Conservation (phyloP, 2,888 invertebrate genomes). For the Anorthoa munda region DNA sequence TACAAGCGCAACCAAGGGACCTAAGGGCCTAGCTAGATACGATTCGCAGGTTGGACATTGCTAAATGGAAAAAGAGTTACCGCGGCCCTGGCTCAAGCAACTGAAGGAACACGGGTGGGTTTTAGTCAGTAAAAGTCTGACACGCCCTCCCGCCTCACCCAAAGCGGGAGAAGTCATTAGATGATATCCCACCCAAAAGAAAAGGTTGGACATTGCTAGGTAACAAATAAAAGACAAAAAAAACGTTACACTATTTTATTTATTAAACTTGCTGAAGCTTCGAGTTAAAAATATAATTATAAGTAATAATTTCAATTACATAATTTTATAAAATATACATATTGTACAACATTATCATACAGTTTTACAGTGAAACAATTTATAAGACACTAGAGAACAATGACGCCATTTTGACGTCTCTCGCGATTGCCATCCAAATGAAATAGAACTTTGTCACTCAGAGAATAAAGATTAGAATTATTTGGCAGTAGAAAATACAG, state of each 20-base stretch:
- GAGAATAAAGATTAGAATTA: conserved; percentile 19
- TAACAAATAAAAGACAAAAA: conserved; percentile 26
- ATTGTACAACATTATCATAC: conserved; percentile 68
- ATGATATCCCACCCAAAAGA: no score
- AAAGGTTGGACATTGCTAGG: no score
- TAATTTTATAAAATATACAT: conserved; percentile 75
- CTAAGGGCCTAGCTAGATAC: no score
- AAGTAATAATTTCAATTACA: conserved; percentile 63
- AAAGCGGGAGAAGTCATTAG: no score
- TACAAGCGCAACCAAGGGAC: no score
- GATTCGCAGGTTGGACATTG: no score
- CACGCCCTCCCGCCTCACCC: no score
- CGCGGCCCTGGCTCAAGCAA: no score
- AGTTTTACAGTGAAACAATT: conserved; percentile 58
- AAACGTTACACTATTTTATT: conserved; percentile 62
- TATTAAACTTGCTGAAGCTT: conserved; percentile 66
- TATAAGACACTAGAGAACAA: conserved; percentile 65
- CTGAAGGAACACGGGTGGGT: no score
- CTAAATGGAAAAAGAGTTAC: no score
- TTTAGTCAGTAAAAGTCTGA: no score
- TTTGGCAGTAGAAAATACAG: conserved; percentile 14
- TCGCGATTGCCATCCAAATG: conserved; percentile 54
- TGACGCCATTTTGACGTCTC: conserved; percentile 45
- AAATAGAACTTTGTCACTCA: conserved; percentile 33
- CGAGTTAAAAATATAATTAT: conserved; percentile 68